phyloP scores from a whole-genome alignment of 2,113 vertebrate genomes.

The Etheostoma spectabile region DNA sequence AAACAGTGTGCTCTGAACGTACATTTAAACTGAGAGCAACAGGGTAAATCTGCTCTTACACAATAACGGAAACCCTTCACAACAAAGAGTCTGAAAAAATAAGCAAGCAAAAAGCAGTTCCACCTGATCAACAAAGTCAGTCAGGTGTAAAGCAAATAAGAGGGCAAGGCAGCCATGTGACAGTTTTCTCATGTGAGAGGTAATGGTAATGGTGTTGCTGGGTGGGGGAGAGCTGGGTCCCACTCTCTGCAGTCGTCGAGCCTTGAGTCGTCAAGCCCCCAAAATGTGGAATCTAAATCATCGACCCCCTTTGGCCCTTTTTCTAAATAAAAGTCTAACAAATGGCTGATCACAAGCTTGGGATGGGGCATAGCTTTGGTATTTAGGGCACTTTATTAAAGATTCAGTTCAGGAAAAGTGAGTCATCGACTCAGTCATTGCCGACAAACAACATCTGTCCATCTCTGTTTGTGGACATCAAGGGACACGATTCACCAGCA shows the following conservation, averaged over 20 bases:
- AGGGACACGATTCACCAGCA: neutral
- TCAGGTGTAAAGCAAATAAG: slow-evolving; percentile 55
- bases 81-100: neutral
- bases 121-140: slow-evolving; percentile 46
- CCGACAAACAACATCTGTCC: slow-evolving; percentile 46
- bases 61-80: neutral
- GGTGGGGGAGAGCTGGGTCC: slow-evolving; percentile 4
- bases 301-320: neutral
- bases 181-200: slow-evolving; percentile 55
- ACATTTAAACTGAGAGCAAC: neutral
- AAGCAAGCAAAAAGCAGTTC: neutral
- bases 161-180: slow-evolving; percentile 46
- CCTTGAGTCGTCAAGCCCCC: slow-evolving; percentile 30
- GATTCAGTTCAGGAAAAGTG: slow-evolving; percentile 39
- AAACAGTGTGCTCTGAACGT: neutral
- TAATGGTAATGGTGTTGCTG: slow-evolving; percentile 5
- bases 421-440: slow-evolving; percentile 27
- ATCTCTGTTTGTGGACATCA: neutral
- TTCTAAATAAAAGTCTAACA: slow-evolving; percentile 27
- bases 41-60: neutral
- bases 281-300: slow-evolving; percentile 29
- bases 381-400: slow-evolving; percentile 52
- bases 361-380: neutral
- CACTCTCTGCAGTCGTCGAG: neutral
- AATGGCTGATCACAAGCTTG: slow-evolving; percentile 18